Evolutionary conservation across 2,888 invertebrate species (phyloP).

Genomic region (Drosophila paucipuncta): DNA sequence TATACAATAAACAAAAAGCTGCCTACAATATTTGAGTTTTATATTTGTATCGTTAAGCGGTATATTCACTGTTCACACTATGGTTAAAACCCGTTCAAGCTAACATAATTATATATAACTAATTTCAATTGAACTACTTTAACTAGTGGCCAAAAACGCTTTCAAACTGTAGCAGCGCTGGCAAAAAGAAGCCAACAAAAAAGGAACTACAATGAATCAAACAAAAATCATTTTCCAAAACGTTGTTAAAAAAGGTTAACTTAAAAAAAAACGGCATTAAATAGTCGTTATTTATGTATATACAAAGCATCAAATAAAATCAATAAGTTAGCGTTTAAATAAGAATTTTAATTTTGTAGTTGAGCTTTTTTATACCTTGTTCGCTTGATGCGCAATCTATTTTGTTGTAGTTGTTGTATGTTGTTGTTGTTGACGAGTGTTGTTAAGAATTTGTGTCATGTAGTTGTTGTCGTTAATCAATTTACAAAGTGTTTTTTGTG

Average conservation of each 20-base stretch:
- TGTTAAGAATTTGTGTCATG: slow-evolving; percentile 50
- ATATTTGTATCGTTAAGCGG: neutral
- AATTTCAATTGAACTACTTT: slow-evolving; percentile 46
- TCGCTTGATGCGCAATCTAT: slow-evolving; percentile 85
- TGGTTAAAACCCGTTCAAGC: slow-evolving; percentile 21
- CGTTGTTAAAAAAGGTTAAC: neutral
- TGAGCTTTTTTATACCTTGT: slow-evolving; percentile 84
- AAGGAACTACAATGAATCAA: slow-evolving; percentile 47
- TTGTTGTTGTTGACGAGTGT: slow-evolving; percentile 38
- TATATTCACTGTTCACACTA: slow-evolving; percentile 5
- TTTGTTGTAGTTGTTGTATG: slow-evolving; percentile 25
- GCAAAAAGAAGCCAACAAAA: slow-evolving; percentile 50
- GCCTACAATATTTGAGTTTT: slow-evolving; percentile 25
- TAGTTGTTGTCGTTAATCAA: slow-evolving; percentile 55
- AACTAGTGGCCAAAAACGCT: slow-evolving; percentile 57
- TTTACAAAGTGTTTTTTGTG: slow-evolving; percentile 61
- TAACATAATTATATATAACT: slow-evolving; percentile 28
- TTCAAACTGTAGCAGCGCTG: slow-evolving; percentile 51
- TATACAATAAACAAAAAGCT: slow-evolving; percentile 46
- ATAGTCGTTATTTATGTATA: slow-evolving; percentile 41
- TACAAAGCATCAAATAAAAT: slow-evolving; percentile 54
- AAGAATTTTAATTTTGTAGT: slow-evolving; percentile 67
- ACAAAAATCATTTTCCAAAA: slow-evolving; percentile 13
- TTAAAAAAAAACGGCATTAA: slow-evolving; percentile 16
- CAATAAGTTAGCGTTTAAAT: slow-evolving; percentile 56